Percentiles rank a stretch among this genome's conserved stretches.
Conservation (phyloP, 1,140 invertebrate species). For the Drosophila pallidifrons region DNA sequence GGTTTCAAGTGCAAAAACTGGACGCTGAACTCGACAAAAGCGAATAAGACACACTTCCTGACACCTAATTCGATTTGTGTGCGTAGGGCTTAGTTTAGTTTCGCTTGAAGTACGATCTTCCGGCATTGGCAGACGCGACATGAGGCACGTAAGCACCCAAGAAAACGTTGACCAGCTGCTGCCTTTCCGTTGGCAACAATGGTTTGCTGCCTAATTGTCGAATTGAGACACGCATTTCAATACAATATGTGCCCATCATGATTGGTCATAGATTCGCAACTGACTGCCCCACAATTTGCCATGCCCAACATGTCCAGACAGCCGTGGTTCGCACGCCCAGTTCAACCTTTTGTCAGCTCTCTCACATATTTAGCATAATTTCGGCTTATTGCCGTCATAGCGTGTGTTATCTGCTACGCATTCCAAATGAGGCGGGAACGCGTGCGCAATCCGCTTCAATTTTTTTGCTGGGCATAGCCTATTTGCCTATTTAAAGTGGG, state of each 20-base stretch:
- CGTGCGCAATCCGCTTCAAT: constrained; percentile 63
- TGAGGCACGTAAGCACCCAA: constrained; percentile 55
- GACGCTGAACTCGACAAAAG: constrained; percentile 64
- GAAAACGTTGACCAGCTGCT: neutral
- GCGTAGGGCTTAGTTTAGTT: constrained; percentile 41
- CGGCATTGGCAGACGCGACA: constrained; percentile 49
- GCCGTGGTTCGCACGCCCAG: constrained; percentile 66
- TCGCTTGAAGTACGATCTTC: constrained; percentile 44
- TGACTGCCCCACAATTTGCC: constrained; percentile 31
- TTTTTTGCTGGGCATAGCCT: constrained; percentile 22
- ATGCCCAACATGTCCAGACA: constrained; percentile 50
- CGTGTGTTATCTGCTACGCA: constrained; percentile 39
- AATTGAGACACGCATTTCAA: constrained; percentile 35
- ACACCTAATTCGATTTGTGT: neutral
- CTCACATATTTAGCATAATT: constrained; percentile 51
- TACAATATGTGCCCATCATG: constrained; percentile 12
- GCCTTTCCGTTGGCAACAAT: constrained; percentile 22
- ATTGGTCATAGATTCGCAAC: constrained; percentile 22
- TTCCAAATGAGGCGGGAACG: constrained; percentile 60
- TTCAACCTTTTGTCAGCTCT: constrained; percentile 28
- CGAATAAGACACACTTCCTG: constrained; percentile 50
- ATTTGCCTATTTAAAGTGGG: constrained; percentile 42
- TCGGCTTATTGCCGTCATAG: constrained; percentile 24
- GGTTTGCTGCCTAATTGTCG: constrained; percentile 28
- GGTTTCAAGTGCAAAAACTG: constrained; percentile 81